Conservation (phyloP, 2,888 invertebrate genomes). For the Drosophila sordidapex region DNA sequence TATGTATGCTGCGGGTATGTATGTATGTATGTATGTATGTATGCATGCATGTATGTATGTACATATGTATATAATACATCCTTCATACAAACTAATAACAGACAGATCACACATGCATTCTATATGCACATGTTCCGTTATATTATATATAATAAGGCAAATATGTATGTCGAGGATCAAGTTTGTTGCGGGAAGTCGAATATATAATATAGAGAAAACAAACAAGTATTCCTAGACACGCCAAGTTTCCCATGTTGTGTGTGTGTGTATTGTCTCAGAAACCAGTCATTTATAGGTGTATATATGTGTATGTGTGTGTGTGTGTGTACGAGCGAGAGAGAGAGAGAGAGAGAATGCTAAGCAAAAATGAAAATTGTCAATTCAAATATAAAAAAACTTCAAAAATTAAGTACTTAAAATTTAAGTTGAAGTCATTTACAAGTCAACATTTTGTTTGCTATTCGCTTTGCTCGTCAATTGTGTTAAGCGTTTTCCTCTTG, state of each 20-base stretch:
- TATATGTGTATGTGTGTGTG: constrained; percentile 13
- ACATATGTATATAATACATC: constrained; percentile 20
- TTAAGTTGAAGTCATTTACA: constrained; percentile 63
- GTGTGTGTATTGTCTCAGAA: constrained; percentile 67
- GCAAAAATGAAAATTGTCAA: constrained; percentile 31
- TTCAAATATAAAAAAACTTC: constrained; percentile 27
- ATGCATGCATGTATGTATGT: constrained; percentile 7
- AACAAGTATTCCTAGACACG: constrained; percentile 1
- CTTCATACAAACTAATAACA: constrained; percentile 47
- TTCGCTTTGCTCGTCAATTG: constrained; percentile 20
- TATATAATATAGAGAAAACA: constrained; percentile 14
- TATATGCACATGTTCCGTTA: constrained; percentile 43
- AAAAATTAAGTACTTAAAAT: constrained; percentile 55
- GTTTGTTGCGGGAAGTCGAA: constrained; percentile 27
- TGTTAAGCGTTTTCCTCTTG: constrained; percentile 54
- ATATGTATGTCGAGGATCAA: constrained; percentile 56
- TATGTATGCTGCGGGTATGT: not conserved
- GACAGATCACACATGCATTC: constrained; percentile 24
- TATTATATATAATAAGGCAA: constrained; percentile 80
- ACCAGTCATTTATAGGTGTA: constrained; percentile 63
- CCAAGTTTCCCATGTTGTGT: not conserved
- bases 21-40: not conserved
- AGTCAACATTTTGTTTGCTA: constrained; percentile 29
- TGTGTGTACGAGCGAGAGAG: constrained; percentile 16
- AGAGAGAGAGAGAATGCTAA: constrained; percentile 14